These are phyloP conservation scores for Meiosimyza platycephala DNA, from an alignment of 2,888 invertebrate genomes.

Conservation along the genomic window DNA sequence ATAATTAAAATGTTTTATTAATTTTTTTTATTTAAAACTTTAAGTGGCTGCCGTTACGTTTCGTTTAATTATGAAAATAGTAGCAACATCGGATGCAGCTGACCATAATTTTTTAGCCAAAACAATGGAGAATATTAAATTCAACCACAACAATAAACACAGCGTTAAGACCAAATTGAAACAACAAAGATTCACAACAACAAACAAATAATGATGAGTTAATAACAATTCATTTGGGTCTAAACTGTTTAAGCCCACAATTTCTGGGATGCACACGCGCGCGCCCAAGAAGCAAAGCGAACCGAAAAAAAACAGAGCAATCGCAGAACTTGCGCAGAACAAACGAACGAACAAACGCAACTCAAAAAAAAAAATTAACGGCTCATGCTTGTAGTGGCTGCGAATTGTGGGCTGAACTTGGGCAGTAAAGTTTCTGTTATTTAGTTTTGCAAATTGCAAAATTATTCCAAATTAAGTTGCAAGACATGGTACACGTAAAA, in stretches of 20 bases:
- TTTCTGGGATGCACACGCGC: slow-evolving; percentile 3
- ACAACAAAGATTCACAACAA: neutral
- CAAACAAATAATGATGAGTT: slow-evolving; percentile 15
- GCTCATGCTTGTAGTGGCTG: slow-evolving; percentile 34
- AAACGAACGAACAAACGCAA: no score
- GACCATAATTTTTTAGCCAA: slow-evolving; percentile 39
- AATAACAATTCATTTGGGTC: slow-evolving; percentile 19
- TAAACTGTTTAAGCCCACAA: neutral
- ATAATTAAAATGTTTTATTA: slow-evolving; percentile 24
- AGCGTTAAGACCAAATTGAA: neutral
- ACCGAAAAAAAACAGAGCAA: slow-evolving; percentile 39
- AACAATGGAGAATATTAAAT: slow-evolving; percentile 25
- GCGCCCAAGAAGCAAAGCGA: neutral
- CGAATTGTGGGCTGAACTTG: no score
- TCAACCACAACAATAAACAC: neutral
- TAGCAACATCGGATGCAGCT: slow-evolving; percentile 29
- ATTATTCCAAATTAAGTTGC: no score
- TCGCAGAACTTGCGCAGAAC: neutral
- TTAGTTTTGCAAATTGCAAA: no score
- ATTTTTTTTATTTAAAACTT: slow-evolving; percentile 47
- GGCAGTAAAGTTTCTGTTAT: no score
- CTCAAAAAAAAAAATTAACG: slow-evolving; percentile 16
- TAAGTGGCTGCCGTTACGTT: slow-evolving; percentile 61
- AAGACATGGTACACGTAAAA: no score
- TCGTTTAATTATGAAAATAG: slow-evolving; percentile 54